These are phyloP conservation scores for Drosophila pruinosa DNA, from an alignment of 1,140 invertebrate genomes.

Conservation along the genomic window DNA sequence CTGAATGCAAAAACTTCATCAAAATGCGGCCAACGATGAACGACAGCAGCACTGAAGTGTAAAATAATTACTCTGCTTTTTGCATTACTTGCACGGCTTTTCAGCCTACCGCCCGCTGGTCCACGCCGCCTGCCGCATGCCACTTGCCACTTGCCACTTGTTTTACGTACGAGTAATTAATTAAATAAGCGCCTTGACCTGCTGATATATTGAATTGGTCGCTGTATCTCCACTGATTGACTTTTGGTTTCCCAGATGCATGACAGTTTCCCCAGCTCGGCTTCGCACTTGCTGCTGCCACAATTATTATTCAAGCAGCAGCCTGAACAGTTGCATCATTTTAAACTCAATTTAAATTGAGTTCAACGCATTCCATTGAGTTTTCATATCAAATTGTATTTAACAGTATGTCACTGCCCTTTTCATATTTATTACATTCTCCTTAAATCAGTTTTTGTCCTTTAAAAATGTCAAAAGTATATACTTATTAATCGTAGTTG, in stretches of 20 bases:
- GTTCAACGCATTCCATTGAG: slow-evolving; percentile 17
- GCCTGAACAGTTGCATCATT: slow-evolving; percentile 1
- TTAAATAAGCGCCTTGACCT: slow-evolving; percentile 76
- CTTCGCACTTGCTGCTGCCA: not conserved
- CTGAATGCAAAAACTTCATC: slow-evolving; percentile 53
- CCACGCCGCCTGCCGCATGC: slow-evolving; percentile 12
- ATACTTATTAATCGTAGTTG: not conserved
- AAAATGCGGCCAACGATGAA: slow-evolving; percentile 47
- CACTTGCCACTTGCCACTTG: slow-evolving; percentile 48
- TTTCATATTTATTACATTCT: slow-evolving; percentile 10
- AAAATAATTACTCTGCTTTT: slow-evolving; percentile 74
- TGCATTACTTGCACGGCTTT: slow-evolving; percentile 50
- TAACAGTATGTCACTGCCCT: slow-evolving; percentile 13
- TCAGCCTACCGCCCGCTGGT: slow-evolving; percentile 7
- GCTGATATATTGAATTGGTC: slow-evolving; percentile 71
- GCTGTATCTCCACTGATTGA: slow-evolving; percentile 69
- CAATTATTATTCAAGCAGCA: slow-evolving; percentile 25
- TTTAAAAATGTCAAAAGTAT: not conserved
- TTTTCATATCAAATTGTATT: slow-evolving; percentile 7
- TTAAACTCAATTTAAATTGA: slow-evolving; percentile 30
- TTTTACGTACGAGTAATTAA: slow-evolving; percentile 66
- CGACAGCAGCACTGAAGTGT: slow-evolving; percentile 59
- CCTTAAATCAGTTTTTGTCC: not conserved
- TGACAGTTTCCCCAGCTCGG: not conserved
- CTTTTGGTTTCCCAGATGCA: slow-evolving; percentile 59